Conservation (phyloP, 1,140 invertebrate species). For the Drosophila parabipectinata region DNA sequence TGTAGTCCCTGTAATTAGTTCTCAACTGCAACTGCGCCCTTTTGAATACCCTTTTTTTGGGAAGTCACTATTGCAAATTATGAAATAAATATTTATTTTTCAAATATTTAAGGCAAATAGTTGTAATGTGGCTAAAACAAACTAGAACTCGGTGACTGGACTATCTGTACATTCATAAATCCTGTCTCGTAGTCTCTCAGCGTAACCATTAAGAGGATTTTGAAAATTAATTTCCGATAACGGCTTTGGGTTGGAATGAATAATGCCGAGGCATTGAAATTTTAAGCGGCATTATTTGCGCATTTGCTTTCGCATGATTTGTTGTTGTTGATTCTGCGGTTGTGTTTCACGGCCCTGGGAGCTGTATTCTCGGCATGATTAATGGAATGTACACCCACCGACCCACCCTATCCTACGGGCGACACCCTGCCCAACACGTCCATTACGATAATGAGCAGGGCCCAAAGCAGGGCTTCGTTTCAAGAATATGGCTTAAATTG, state of each 20-base stretch:
- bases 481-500: slow-evolving; percentile 16
- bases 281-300: slow-evolving; percentile 60
- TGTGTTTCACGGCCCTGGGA: slow-evolving; percentile 42
- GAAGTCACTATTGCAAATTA: not conserved
- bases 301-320: slow-evolving; percentile 55
- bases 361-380: slow-evolving; percentile 47
- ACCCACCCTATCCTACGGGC: slow-evolving; percentile 6
- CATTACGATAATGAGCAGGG: slow-evolving; percentile 57
- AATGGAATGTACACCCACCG: slow-evolving; percentile 40
- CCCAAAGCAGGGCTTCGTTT: slow-evolving; percentile 16
- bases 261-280: slow-evolving; percentile 57
- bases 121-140: not conserved
- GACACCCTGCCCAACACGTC: slow-evolving; percentile 26
- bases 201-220: slow-evolving; percentile 43
- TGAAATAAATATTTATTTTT: not conserved
- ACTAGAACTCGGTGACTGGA: not conserved
- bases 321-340: slow-evolving; percentile 55
- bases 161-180: slow-evolving; percentile 39
- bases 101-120: not conserved
- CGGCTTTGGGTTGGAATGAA: slow-evolving; percentile 42
- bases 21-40: slow-evolving; percentile 2
- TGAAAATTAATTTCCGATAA: slow-evolving; percentile 59
- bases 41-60: not conserved
- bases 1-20: slow-evolving; percentile 10
- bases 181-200: slow-evolving; percentile 6